Base-by-base conservation (phyloP, 2,113 vertebrate genomes). In the Philantomba maxwellii region DNA sequence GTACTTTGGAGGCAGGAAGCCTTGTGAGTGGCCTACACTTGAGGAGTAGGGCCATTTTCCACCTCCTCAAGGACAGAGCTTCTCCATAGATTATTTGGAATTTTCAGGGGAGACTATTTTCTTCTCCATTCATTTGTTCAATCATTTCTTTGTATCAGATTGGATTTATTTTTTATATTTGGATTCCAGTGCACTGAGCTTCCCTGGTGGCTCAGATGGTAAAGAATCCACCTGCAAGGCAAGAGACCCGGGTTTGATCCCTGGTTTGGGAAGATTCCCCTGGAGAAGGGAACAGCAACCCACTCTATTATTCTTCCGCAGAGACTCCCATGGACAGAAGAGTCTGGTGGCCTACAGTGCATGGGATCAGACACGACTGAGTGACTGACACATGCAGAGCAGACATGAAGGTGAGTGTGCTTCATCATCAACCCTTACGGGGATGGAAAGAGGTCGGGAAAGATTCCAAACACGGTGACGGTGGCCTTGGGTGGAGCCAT, bases 401-500 rank as follows among this genome's bases (percentile, higher is more conserved):
- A 81, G 85, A 55, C 45, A 1, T 2, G 47, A 28, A 49, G 53
- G 62, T 4, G 30, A 8, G 13, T 1, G 2, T 4, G 1, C n/a
- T 6, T 16, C 70, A 4, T 15, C 13, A 4, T 10, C 57, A 33
- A 0, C 4, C 43, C 39, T 55, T 21, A 11, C 2, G 12, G n/a
- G 7, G 39, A 60, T 3, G 64, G 88, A 58, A 33, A 12, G 14
- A 28, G 57, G 39, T 12, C 1, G 0, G 4, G 16, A 33, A 16
- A 33, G 9, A 10, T 6, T 8, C 25, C 43, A 5, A 5, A 5
- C 1, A 0, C 0, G 6, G 4, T 43, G 62, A 21, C 15, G 0
- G 4, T 1, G n/a, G 43, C 64, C 15, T 30, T 3, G 1, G 2
- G 12, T 1, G 2, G 43, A 5, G 3, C 2, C 2, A 2, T 0